A percentile compares a stretch with the other conserved stretches of the same genome.
These are phyloP conservation scores for Cheiracanthium punctorium DNA, from an alignment of 2,888 invertebrate genomes.

Conservation along the genomic window DNA sequence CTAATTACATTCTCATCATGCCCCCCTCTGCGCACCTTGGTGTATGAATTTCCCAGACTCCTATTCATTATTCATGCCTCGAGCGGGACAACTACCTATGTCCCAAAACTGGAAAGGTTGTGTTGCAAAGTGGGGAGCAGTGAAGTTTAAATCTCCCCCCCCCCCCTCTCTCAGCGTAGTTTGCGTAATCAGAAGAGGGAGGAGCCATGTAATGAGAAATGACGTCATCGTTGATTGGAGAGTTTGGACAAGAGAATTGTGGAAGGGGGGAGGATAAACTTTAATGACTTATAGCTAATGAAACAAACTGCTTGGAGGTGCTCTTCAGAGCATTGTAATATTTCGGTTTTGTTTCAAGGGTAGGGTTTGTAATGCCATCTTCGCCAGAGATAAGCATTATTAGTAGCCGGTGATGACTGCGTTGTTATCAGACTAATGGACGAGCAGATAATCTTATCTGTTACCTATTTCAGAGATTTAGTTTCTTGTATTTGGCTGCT, in stretches of 20 bases:
- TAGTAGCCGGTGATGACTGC: too few relatives aligned
- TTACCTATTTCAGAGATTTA: too few relatives aligned
- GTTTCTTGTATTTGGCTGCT: too few relatives aligned
- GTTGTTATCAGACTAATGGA: too few relatives aligned
- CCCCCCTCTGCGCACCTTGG: slow-evolving; percentile 17
- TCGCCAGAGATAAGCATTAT: neutral
- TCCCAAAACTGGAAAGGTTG: slow-evolving; percentile 15
- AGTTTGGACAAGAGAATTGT: neutral
- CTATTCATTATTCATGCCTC: slow-evolving; percentile 48
- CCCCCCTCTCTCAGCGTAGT: slow-evolving; percentile 18
- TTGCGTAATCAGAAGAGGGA: slow-evolving; percentile 50
- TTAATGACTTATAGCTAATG: neutral
- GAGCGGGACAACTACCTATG: neutral
- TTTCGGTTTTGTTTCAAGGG: neutral
- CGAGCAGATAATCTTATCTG: too few relatives aligned
- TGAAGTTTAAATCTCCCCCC: neutral
- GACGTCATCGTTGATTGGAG: slow-evolving; percentile 39
- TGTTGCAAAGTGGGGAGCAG: neutral
- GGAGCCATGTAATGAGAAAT: slow-evolving; percentile 60
- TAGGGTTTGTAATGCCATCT: neutral
- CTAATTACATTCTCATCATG: slow-evolving; percentile 57
- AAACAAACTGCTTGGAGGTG: neutral
- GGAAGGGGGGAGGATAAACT: neutral
- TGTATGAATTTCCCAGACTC: neutral
- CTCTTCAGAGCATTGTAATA: neutral